phyloP scores from a whole-genome alignment of 2,797 vertebrate genomes.

The Onychomys torridus region DNA sequence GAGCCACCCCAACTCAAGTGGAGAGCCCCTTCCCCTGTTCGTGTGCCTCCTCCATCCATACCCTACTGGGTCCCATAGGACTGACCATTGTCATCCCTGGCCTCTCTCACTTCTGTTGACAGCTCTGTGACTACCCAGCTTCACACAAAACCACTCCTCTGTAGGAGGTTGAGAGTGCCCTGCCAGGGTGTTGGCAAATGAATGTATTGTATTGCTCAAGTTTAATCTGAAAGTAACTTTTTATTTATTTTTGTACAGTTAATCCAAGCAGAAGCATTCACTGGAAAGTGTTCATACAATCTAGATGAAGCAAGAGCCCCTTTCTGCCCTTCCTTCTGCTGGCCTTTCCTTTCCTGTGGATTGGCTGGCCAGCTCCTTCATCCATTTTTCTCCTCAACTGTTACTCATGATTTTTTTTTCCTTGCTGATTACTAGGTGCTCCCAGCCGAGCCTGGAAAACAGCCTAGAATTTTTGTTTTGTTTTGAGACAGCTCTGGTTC shows the following conservation, averaged over 20 bases:
- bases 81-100: not conserved
- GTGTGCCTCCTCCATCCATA: no score
- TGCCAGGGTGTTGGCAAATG: not conserved
- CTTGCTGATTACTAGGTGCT: not conserved
- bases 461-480: not conserved
- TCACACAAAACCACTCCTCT: not conserved
- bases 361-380: not conserved
- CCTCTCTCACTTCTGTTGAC: not conserved
- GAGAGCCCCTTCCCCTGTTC: not conserved
- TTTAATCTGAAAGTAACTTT: not conserved
- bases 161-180: not conserved
- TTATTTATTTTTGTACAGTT: conserved; percentile 4
- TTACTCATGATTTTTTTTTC: not conserved
- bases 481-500: not conserved
- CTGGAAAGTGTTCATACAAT: not conserved
- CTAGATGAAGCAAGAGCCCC: not conserved
- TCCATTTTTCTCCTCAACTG: not conserved
- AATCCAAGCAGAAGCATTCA: not conserved
- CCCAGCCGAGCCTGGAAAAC: not conserved
- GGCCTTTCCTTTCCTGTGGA: not conserved
- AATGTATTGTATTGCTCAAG: not conserved
- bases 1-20: not conserved
- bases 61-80: not conserved
- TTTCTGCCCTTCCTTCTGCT: not conserved
- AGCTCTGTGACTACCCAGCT: not conserved